These are phyloP conservation scores for Gymnocypris eckloni DNA, from an alignment of 2,797 vertebrate species.

Conservation along the genomic window DNA sequence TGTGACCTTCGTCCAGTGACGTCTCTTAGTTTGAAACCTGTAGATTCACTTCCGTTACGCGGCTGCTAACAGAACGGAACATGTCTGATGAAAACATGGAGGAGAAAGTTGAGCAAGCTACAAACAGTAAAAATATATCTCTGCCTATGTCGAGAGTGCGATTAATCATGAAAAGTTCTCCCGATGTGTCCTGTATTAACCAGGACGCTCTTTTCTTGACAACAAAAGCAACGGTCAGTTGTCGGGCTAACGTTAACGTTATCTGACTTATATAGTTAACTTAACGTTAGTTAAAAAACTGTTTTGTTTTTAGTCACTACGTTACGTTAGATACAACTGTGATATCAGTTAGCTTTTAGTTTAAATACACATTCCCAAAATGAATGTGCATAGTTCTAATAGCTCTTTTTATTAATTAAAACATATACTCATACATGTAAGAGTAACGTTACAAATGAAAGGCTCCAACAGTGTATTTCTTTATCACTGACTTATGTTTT, in stretches of 20 bases:
- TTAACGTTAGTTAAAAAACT: no score
- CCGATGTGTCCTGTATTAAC: slow-evolving; percentile 95
- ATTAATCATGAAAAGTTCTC: slow-evolving; percentile 98
- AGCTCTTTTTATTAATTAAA: neutral
- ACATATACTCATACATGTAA: neutral
- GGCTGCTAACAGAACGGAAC: slow-evolving; percentile 55
- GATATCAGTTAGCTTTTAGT: neutral
- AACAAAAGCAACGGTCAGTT: slow-evolving; percentile 86
- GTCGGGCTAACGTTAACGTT: neutral
- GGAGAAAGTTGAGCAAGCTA: slow-evolving; percentile 68
- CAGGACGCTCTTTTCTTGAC: slow-evolving; percentile 95
- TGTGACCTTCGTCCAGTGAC: neutral
- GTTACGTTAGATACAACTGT: neutral
- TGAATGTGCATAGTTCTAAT: neutral
- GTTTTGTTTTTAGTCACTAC: neutral
- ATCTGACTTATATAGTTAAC: neutral
- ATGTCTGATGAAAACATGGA: slow-evolving; percentile 75
- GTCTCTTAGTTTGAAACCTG: slow-evolving; percentile 14
- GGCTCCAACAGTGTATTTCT: no score
- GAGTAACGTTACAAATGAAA: no score
- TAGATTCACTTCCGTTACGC: slow-evolving; percentile 55
- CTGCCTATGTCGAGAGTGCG: slow-evolving; percentile 91
- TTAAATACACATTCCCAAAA: neutral
- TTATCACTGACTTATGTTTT: neutral
- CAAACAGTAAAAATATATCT: slow-evolving; percentile 82